These are phyloP conservation scores for Aphrocallistes beatrix DNA, from an alignment of 37 sponge, comb jelly and placozoan genomes.

Conservation along the genomic window DNA sequence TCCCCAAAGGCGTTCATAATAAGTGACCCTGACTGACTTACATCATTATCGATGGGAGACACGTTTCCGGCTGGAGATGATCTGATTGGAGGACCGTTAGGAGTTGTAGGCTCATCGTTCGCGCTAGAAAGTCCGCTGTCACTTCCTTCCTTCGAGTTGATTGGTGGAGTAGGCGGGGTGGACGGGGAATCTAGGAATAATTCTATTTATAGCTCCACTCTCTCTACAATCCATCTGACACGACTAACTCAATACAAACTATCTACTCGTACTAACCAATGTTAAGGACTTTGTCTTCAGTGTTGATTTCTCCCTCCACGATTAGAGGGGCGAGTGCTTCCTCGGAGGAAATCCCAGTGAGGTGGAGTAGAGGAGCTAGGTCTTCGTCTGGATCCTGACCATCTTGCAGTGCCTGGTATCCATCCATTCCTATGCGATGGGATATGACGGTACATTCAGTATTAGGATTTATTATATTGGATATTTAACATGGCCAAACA, in stretches of 20 bases:
- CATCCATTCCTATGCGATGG: background rate
- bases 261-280: background rate
- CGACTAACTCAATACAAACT: background rate
- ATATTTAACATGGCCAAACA: too few relatives aligned
- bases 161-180: background rate
- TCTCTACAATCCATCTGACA: slow-evolving; percentile 8
- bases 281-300: background rate
- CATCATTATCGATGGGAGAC: background rate
- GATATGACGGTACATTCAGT: too few relatives aligned
- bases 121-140: background rate
- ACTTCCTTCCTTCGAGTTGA: background rate
- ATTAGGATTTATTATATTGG: too few relatives aligned
- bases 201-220: background rate
- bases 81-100: background rate
- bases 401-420: background rate
- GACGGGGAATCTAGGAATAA: background rate
- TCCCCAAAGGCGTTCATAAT: too few relatives aligned
- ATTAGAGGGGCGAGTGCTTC: background rate
- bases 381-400: background rate
- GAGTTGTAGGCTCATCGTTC: background rate
- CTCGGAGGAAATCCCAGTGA: background rate
- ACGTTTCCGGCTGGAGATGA: background rate
- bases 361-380: background rate
- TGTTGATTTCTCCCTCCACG: background rate
- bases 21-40: too few relatives aligned